Percentiles rank a stretch among this genome's conserved stretches.
Evolutionary conservation across 2,797 vertebrate genomes (phyloP).

Genomic region (Alauda arvensis): DNA sequence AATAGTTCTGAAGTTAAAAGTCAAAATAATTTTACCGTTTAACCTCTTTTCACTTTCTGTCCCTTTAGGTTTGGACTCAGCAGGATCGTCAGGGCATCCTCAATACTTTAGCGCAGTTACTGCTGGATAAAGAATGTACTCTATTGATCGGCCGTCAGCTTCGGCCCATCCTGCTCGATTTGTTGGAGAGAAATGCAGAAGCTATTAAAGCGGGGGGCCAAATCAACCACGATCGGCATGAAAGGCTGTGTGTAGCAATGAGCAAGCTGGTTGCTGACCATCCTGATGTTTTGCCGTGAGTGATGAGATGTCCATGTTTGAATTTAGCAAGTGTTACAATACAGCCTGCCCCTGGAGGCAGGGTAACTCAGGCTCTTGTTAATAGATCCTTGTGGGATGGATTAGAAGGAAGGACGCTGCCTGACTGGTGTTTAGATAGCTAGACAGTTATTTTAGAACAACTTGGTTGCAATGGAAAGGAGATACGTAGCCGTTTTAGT

Average conservation of each 20-base stretch:
- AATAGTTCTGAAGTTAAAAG: background rate
- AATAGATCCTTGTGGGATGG: background rate
- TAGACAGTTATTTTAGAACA: background rate
- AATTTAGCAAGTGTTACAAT: background rate
- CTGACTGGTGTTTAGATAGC: background rate
- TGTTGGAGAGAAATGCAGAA: conserved; percentile 89
- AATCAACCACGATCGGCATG: conserved; percentile 90
- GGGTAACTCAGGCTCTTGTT: background rate
- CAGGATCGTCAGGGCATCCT: conserved; percentile 90
- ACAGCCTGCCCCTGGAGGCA: no score
- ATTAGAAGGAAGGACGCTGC: background rate
- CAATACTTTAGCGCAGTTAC: conserved; percentile 79
- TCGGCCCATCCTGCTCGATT: conserved; percentile 87
- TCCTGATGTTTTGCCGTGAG: conserved; percentile 90
- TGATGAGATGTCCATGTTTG: background rate
- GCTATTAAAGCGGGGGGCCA: conserved; percentile 80
- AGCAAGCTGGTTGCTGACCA: conserved; percentile 86
- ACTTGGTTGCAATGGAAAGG: background rate
- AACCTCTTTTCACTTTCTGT: background rate
- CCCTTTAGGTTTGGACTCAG: conserved; percentile 84
- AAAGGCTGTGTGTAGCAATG: conserved; percentile 93
- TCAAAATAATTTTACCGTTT: background rate
- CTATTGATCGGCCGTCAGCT: conserved; percentile 84
- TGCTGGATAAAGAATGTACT: conserved; percentile 92
- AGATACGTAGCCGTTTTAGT: background rate